Conservation (phyloP, 2,888 invertebrate genomes). For the Hemistola chrysoprasaria region DNA sequence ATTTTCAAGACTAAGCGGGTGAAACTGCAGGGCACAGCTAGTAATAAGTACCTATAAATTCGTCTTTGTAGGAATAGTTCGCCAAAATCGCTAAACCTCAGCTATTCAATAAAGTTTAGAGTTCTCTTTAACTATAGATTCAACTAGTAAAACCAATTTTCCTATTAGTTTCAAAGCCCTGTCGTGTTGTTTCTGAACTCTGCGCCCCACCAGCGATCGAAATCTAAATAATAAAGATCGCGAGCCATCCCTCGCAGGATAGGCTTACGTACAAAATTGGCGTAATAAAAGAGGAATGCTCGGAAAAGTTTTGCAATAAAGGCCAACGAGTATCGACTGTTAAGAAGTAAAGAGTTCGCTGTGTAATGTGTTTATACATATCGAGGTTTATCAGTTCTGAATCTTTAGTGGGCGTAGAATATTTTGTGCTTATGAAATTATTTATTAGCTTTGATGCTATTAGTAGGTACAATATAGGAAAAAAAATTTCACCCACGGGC, state of each 20-base stretch:
- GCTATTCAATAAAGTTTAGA: too few species aligned
- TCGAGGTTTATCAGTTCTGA: slow-evolving; percentile 32
- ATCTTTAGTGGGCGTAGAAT: slow-evolving; percentile 22
- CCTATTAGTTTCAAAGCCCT: too few species aligned
- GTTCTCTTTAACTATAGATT: too few species aligned
- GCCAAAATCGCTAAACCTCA: too few species aligned
- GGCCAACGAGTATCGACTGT: slow-evolving; percentile 79
- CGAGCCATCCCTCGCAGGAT: slow-evolving; percentile 59
- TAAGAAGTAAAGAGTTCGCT: slow-evolving; percentile 77
- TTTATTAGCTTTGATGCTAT: too few species aligned
- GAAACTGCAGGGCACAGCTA: too few species aligned
- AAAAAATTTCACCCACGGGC: too few species aligned
- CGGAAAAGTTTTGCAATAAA: slow-evolving; percentile 81
- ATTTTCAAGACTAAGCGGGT: too few species aligned
- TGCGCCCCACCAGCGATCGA: slow-evolving; percentile 49
- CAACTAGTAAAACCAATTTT: too few species aligned
- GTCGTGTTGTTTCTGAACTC: not conserved
- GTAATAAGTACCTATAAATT: too few species aligned
- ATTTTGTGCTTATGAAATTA: slow-evolving; percentile 4
- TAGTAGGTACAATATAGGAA: too few species aligned
- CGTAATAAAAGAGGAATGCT: slow-evolving; percentile 82
- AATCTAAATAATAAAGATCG: slow-evolving; percentile 80
- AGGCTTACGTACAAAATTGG: slow-evolving; percentile 81
- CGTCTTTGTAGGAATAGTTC: too few species aligned
- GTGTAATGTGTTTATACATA: slow-evolving; percentile 29